Percentiles rank a stretch among this genome's conserved stretches.
These are phyloP conservation scores for Oriolus oriolus DNA, from an alignment of 2,113 vertebrate species.

Conservation along the genomic window DNA sequence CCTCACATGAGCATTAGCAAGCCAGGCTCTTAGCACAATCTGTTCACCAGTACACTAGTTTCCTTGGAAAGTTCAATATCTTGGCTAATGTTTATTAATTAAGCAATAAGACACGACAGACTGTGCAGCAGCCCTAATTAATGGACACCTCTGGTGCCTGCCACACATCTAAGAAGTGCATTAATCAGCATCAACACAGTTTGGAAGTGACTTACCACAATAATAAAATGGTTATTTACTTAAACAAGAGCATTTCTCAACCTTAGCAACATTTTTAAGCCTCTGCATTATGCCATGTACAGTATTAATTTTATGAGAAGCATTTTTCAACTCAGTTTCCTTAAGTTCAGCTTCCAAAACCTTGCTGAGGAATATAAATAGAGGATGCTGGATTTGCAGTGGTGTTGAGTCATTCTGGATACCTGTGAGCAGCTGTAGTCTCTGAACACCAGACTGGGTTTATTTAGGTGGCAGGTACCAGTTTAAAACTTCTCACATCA, in stretches of 20 bases:
- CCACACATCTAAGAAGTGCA: slow-evolving; percentile 38
- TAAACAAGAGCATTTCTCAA: slow-evolving; percentile 17
- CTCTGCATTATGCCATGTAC: background rate
- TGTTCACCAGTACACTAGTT: slow-evolving; percentile 40
- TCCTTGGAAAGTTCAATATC: slow-evolving; percentile 51
- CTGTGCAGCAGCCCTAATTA: slow-evolving; percentile 58
- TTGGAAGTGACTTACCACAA: slow-evolving; percentile 25
- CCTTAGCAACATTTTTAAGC: background rate
- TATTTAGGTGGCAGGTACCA: background rate
- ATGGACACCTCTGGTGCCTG: slow-evolving; percentile 57
- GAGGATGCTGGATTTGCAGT: background rate
- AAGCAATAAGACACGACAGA: slow-evolving; percentile 62
- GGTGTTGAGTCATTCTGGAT: background rate
- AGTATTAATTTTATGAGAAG: background rate
- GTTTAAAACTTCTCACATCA: background rate
- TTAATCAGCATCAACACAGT: slow-evolving; percentile 35
- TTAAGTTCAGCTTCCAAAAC: background rate
- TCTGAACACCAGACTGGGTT: background rate
- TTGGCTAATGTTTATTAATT: slow-evolving; percentile 69
- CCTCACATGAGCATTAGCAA: slow-evolving; percentile 6
- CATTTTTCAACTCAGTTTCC: background rate
- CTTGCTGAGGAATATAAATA: background rate
- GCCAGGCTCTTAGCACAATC: slow-evolving; percentile 14
- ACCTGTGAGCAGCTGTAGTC: background rate
- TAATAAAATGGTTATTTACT: slow-evolving; percentile 52